phyloP scores from a whole-genome alignment of 2,888 invertebrate species.

The Cataglyphis albicans region DNA sequence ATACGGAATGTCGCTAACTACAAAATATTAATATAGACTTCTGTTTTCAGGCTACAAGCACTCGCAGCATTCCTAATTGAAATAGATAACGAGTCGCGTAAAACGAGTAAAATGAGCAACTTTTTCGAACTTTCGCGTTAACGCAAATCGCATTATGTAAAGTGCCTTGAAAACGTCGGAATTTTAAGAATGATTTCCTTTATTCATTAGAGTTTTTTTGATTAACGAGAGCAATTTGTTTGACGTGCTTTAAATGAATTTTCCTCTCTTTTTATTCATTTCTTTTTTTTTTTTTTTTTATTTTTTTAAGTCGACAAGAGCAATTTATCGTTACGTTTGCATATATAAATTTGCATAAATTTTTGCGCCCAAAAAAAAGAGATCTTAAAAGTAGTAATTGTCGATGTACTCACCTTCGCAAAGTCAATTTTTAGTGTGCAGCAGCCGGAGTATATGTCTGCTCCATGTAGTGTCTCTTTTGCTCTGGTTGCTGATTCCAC shows the following conservation, averaged over 20 bases:
- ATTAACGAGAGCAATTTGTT: background rate
- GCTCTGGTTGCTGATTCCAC: conserved; percentile 97
- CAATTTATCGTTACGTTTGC: conserved; percentile 4
- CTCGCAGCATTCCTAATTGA: conserved; percentile 55
- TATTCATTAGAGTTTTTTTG: background rate
- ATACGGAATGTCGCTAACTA: conserved; percentile 44
- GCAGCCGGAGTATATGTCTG: conserved; percentile 99
- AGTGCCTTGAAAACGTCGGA: background rate
- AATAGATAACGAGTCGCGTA: conserved; percentile 65
- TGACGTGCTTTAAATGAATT: background rate
- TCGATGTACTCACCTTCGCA: conserved; percentile 92
- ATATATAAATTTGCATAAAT: conserved; percentile 13
- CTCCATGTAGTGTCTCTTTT: conserved; percentile 98
- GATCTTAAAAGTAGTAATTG: conserved; percentile 18
- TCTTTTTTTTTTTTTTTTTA: conserved; percentile 3
- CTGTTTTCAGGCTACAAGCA: conserved; percentile 29
- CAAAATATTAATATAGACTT: conserved; percentile 62
- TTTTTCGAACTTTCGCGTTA: conserved; percentile 19
- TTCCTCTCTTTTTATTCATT: background rate
- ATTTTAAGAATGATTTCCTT: background rate
- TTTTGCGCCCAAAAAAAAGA: conserved; percentile 15
- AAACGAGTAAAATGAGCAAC: conserved; percentile 55
- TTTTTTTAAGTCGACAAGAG: background rate
- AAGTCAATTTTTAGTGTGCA: conserved; percentile 99
- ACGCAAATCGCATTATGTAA: conserved; percentile 10